These are phyloP conservation scores for Holotrichia oblita DNA, from an alignment of 1,140 invertebrate genomes.

Conservation along the genomic window DNA sequence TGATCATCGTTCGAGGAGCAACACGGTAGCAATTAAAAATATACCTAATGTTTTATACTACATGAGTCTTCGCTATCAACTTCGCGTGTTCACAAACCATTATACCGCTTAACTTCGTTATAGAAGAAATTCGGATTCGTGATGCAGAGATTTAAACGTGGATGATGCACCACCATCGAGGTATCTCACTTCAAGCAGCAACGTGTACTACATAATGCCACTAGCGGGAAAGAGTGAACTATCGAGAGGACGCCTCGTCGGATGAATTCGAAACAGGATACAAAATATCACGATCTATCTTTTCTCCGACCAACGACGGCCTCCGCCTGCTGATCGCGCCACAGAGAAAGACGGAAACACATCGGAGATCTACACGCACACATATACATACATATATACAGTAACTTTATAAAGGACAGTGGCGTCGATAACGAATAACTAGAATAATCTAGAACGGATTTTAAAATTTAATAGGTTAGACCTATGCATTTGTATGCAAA, in stretches of 20 bases:
- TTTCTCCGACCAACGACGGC: background rate
- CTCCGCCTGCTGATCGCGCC: background rate
- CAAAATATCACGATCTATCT: slow-evolving; percentile 25
- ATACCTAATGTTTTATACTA: too few species aligned
- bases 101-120: background rate
- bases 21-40: too few species aligned
- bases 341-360: background rate
- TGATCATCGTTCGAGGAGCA: too few species aligned
- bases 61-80: background rate
- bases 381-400: background rate
- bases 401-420: background rate
- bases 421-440: background rate
- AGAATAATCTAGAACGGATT: too few species aligned
- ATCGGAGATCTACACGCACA: background rate
- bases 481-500: too few species aligned
- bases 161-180: background rate
- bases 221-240: background rate
- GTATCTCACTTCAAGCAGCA: background rate
- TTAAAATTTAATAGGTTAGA: too few species aligned
- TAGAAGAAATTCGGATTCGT: background rate
- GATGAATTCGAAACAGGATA: slow-evolving; percentile 29
- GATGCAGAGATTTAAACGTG: background rate
- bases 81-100: background rate
- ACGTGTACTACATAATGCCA: background rate
- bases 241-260: background rate